Evolutionary conservation across 2,888 invertebrate species (phyloP).

Genomic region (Ophion slaviceki): DNA sequence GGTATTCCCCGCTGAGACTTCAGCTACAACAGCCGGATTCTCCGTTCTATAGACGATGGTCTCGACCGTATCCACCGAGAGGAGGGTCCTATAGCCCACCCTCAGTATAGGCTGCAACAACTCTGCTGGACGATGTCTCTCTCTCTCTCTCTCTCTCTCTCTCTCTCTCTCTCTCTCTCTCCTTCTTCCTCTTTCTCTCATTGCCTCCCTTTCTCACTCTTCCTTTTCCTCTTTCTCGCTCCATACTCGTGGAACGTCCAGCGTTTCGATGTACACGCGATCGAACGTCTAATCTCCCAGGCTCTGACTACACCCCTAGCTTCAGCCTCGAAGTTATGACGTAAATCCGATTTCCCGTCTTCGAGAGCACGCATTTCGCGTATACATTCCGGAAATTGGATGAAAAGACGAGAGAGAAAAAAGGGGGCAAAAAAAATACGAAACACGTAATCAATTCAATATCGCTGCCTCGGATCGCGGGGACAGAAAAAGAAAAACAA

Average conservation of each 20-base stretch:
- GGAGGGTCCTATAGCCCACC: slow-evolving; percentile 40
- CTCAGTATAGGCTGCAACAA: slow-evolving; percentile 30
- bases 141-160: neutral
- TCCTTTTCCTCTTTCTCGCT: neutral
- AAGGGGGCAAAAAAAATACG: neutral
- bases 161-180: neutral
- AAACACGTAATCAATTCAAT: slow-evolving; percentile 23
- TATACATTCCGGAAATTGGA: slow-evolving; percentile 15
- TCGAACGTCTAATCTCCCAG: slow-evolving; percentile 17
- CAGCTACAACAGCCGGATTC: slow-evolving; percentile 63
- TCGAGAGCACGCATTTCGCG: slow-evolving; percentile 8
- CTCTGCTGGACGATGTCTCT: slow-evolving; percentile 40
- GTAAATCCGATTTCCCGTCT: slow-evolving; percentile 15
- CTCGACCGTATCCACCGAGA: slow-evolving; percentile 41
- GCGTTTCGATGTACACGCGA: slow-evolving; percentile 44
- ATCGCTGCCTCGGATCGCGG: slow-evolving; percentile 6
- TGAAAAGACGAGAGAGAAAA: neutral
- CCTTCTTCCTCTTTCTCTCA: neutral
- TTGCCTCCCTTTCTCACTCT: neutral
- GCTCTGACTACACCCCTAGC: slow-evolving; percentile 4
- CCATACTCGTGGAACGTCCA: slow-evolving; percentile 35
- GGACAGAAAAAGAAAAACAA: neutral
- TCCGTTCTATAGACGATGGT: slow-evolving; percentile 55
- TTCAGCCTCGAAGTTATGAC: neutral
- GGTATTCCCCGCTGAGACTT: slow-evolving; percentile 64